phyloP scores from a whole-genome alignment of 2,888 invertebrate species.

The Aphelenchoides bicaudatus region DNA sequence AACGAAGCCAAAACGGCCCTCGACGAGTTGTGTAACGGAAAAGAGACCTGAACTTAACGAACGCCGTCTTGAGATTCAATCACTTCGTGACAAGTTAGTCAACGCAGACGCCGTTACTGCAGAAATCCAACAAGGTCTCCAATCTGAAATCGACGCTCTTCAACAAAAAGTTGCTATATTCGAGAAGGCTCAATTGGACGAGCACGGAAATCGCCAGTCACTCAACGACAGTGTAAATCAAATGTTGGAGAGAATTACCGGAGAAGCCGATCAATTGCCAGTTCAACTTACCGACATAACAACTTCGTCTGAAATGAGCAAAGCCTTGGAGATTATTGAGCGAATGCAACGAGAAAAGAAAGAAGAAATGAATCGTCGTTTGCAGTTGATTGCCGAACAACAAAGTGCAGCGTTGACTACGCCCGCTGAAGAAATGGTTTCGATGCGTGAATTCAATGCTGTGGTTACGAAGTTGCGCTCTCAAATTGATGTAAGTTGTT shows the following conservation, averaged over 20 bases:
- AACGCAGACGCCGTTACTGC: too few relatives aligned
- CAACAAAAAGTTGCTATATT: not conserved
- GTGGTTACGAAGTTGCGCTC: too few relatives aligned
- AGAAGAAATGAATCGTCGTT: not conserved
- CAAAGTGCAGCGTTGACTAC: too few relatives aligned
- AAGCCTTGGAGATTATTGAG: not conserved
- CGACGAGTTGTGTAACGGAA: too few relatives aligned
- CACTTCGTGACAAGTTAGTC: too few relatives aligned
- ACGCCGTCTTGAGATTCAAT: too few relatives aligned
- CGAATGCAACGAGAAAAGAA: not conserved
- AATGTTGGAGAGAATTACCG: not conserved
- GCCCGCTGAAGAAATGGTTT: too few relatives aligned
- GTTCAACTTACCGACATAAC: not conserved
- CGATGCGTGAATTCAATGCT: too few relatives aligned
- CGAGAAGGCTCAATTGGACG: not conserved
- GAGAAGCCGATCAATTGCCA: conserved; percentile 13
- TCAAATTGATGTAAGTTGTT: too few relatives aligned
- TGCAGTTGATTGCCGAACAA: not conserved
- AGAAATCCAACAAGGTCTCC: not conserved
- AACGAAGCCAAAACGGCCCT: too few relatives aligned
- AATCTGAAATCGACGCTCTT: conserved; percentile 1
- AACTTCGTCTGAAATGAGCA: not conserved
- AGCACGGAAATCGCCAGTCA: not conserved
- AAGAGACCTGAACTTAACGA: too few relatives aligned
- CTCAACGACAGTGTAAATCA: not conserved